Evolutionary conservation across 2,113 vertebrate species (phyloP).

Genomic region (Platichthys flesus): DNA sequence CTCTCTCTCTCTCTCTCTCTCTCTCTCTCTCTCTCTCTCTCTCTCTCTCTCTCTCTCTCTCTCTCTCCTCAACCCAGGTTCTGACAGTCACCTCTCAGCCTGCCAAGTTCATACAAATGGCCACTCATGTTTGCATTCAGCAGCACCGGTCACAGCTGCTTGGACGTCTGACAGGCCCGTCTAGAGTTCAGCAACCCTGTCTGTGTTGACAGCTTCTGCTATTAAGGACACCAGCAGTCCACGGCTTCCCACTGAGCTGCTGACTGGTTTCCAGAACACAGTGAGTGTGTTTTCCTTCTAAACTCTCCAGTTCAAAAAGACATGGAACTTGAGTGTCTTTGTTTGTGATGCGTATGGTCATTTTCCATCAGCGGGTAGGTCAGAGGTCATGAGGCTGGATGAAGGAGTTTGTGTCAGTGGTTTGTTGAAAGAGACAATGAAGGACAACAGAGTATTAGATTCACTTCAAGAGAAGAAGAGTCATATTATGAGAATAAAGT

Average conservation of each 20-base stretch:
- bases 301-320: slow-evolving; percentile 25
- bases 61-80: slow-evolving; percentile 35
- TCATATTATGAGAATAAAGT: not conserved
- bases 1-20: slow-evolving; percentile 33
- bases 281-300: slow-evolving; percentile 18
- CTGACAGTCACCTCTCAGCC: slow-evolving; percentile 69
- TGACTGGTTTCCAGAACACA: slow-evolving; percentile 39
- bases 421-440: not conserved
- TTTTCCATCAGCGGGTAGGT: slow-evolving; percentile 10
- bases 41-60: slow-evolving; percentile 32
- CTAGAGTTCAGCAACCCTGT: slow-evolving; percentile 68
- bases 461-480: not conserved
- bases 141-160: slow-evolving; percentile 63
- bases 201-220: slow-evolving; percentile 71
- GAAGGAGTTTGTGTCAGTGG: slow-evolving; percentile 3
- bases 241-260: slow-evolving; percentile 54
- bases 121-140: slow-evolving; percentile 72
- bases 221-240: slow-evolving; percentile 60
- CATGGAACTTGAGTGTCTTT: slow-evolving; percentile 2
- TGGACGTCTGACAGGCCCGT: slow-evolving; percentile 70
- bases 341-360: not conserved
- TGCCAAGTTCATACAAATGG: slow-evolving; percentile 69
- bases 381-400: slow-evolving; percentile 9
- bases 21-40: slow-evolving; percentile 36
- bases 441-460: not conserved